A percentile compares a stretch with the other conserved stretches of the same genome.
phyloP scores from a whole-genome alignment of 2,113 vertebrate genomes.

The Lates calcarifer region DNA sequence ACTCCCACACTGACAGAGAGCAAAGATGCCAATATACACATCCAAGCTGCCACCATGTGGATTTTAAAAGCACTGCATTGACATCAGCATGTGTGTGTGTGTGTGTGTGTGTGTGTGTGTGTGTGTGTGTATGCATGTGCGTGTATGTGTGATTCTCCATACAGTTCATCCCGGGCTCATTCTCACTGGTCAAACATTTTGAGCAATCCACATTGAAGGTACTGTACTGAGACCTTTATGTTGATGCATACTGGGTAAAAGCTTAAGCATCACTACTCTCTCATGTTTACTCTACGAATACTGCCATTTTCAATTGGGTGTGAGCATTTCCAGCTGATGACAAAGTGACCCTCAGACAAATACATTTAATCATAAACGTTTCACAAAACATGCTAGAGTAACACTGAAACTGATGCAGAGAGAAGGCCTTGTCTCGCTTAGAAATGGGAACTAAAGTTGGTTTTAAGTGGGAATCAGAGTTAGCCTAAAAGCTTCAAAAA shows the following conservation, averaged over 20 bases:
- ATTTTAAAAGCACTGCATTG: conserved; percentile 13
- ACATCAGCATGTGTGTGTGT: background rate
- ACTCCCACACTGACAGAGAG: too few relatives aligned
- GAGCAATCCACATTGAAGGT: too few relatives aligned
- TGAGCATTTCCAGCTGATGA: background rate
- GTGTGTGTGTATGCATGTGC: background rate
- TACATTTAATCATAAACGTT: background rate
- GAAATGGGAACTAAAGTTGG: conserved; percentile 72
- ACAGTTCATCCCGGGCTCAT: too few relatives aligned
- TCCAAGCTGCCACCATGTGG: conserved; percentile 61
- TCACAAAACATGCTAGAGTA: conserved; percentile 6
- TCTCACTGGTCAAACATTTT: too few relatives aligned
- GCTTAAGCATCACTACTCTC: background rate
- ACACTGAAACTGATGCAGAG: conserved; percentile 22
- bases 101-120: background rate
- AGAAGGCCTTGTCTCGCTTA: conserved; percentile 38
- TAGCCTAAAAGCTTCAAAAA: conserved; percentile 78
- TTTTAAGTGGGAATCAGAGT: conserved; percentile 76
- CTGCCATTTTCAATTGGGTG: background rate
- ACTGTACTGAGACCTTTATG: too few relatives aligned
- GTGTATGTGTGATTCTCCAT: too few relatives aligned
- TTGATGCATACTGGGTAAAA: background rate
- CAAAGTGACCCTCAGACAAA: background rate
- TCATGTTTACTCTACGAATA: background rate
- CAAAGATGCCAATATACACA: background rate